A percentile compares a stretch with the other conserved stretches of the same genome.
Evolutionary conservation across 2,797 vertebrate species (phyloP).

Genomic region (Lepus oiostolus): DNA sequence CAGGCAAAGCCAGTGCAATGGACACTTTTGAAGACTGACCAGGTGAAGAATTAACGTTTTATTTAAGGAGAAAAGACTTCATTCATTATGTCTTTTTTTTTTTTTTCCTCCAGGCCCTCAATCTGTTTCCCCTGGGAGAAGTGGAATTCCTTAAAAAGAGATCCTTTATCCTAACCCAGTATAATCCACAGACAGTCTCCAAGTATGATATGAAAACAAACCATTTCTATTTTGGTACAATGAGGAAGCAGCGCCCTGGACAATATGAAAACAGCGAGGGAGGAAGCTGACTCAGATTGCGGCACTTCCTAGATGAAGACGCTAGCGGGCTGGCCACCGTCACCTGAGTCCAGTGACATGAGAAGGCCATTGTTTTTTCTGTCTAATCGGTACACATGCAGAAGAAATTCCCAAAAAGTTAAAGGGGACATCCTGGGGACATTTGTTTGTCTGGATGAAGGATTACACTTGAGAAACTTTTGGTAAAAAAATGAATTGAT

Average conservation of each 20-base stretch:
- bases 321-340: not conserved
- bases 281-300: constrained; percentile 64
- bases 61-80: constrained; percentile 39
- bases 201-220: constrained; percentile 78
- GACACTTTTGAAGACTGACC: not conserved
- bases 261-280: constrained; percentile 58
- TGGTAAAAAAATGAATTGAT: constrained; percentile 66
- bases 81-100: not conserved
- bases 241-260: constrained; percentile 69
- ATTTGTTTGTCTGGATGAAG: constrained; percentile 70
- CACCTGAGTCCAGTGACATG: constrained; percentile 2
- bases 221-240: constrained; percentile 79
- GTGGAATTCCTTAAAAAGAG: constrained; percentile 25
- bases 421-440: constrained; percentile 73
- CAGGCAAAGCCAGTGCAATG: not conserved
- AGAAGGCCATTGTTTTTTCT: not conserved
- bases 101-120: constrained; percentile 1
- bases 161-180: not conserved
- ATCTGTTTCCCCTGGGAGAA: constrained; percentile 53
- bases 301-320: constrained; percentile 56
- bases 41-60: not conserved
- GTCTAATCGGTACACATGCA: not conserved
- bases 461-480: constrained; percentile 59
- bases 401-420: constrained; percentile 51
- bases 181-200: constrained; percentile 70